These are phyloP conservation scores for Boleophthalmus pectinirostris DNA, from an alignment of 2,113 vertebrate species.

Conservation along the genomic window DNA sequence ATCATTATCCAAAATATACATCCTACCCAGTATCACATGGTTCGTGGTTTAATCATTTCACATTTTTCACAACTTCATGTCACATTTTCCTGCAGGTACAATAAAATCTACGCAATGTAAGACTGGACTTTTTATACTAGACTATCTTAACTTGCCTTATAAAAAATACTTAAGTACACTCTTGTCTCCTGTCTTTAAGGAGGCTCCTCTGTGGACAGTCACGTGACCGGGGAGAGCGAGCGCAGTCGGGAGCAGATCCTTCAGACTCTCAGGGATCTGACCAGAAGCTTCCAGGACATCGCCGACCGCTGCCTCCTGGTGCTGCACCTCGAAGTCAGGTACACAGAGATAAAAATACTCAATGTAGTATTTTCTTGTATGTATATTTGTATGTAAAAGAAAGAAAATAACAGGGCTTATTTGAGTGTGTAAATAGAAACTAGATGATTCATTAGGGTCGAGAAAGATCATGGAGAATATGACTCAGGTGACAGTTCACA, in stretches of 20 bases:
- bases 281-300: constrained; percentile 93
- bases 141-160: not conserved
- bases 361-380: not conserved
- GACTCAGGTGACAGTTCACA: too few species aligned
- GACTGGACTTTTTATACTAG: not conserved
- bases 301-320: constrained; percentile 94
- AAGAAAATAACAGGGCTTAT: too few species aligned
- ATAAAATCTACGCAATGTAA: too few species aligned
- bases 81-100: too few species aligned
- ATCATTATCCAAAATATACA: too few species aligned
- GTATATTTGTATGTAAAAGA: not conserved
- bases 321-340: constrained; percentile 97
- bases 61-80: too few species aligned
- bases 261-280: constrained; percentile 89
- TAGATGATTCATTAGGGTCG: too few species aligned
- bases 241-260: constrained; percentile 92
- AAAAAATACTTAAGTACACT: constrained; percentile 5
- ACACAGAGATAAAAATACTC: constrained; percentile 22
- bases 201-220: constrained; percentile 81
- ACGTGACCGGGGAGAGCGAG: constrained; percentile 78
- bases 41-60: too few species aligned
- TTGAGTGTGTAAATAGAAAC: too few species aligned
- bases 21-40: too few species aligned
- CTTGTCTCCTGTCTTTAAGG: constrained; percentile 55
- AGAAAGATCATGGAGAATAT: too few species aligned